These are phyloP conservation scores for Phymastichus coffea DNA, from an alignment of 1,140 invertebrate species.

Conservation along the genomic window DNA sequence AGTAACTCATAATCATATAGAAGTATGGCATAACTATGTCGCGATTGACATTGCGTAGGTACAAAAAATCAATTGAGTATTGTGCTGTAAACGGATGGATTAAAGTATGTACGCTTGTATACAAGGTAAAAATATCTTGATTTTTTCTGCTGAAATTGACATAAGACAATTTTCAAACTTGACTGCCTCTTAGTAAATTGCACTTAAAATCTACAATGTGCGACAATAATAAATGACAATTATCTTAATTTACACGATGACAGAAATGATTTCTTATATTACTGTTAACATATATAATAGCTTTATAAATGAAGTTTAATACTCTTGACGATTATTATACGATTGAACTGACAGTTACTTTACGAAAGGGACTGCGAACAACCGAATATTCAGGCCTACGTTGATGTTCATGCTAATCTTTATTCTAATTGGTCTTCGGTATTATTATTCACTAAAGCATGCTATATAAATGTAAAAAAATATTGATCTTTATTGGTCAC, in stretches of 20 bases:
- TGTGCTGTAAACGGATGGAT: background rate
- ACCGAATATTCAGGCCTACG: background rate
- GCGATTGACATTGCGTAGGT: background rate
- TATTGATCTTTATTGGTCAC: conserved; percentile 2
- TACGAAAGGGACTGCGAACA: conserved; percentile 8
- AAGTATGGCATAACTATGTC: background rate
- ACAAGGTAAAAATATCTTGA: background rate
- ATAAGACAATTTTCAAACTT: background rate
- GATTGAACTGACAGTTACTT: too few species aligned
- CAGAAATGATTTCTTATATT: conserved; percentile 3
- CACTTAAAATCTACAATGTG: conserved; percentile 7
- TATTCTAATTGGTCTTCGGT: background rate
- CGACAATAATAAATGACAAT: background rate
- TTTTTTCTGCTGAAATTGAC: background rate
- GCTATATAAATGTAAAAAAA: conserved; percentile 5
- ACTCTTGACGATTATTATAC: conserved; percentile 10
- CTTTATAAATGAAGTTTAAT: conserved; percentile 15
- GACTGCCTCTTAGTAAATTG: too few species aligned
- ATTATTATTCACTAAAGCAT: background rate
- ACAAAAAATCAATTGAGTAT: conserved; percentile 7
- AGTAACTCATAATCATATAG: too few species aligned
- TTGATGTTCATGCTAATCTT: background rate
- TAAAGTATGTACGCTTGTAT: conserved; percentile 1
- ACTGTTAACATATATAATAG: conserved; percentile 8
- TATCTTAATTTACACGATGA: conserved; percentile 24